phyloP scores from a whole-genome alignment of 1,140 invertebrate genomes.

The Lepidurus arcticus region DNA sequence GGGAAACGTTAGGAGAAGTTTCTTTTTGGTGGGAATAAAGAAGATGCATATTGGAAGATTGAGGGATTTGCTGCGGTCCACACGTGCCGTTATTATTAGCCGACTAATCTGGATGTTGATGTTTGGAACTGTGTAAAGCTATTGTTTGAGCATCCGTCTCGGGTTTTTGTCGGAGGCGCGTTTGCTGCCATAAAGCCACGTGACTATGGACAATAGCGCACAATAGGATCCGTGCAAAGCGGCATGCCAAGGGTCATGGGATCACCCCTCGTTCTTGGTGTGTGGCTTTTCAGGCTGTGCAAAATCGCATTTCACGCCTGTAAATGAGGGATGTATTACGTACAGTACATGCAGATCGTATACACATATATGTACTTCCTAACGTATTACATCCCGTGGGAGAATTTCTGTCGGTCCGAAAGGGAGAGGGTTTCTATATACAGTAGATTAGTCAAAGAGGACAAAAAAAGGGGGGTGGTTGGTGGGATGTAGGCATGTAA shows the following conservation, averaged over 20 bases:
- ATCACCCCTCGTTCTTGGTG: background rate
- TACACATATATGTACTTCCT: background rate
- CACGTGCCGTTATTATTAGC: conserved; percentile 18
- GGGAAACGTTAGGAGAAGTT: too few species aligned
- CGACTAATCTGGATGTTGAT: conserved; percentile 18
- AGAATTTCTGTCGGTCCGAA: background rate
- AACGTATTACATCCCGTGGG: conserved; percentile 17
- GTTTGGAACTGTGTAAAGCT: conserved; percentile 5
- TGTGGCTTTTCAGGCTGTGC: conserved; percentile 3
- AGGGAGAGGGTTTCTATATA: background rate
- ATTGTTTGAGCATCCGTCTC: conserved; percentile 3
- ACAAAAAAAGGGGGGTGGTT: background rate
- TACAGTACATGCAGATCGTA: background rate
- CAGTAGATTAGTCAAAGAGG: background rate
- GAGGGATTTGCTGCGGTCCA: background rate
- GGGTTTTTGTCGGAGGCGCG: background rate
- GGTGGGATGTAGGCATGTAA: background rate
- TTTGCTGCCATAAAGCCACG: conserved; percentile 14
- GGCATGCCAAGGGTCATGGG: background rate
- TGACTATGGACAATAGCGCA: conserved; percentile 5
- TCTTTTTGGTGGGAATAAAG: background rate
- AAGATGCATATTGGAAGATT: background rate
- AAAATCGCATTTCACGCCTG: conserved; percentile 12
- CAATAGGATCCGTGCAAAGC: conserved; percentile 7
- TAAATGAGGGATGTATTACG: conserved; percentile 22